Evolutionary conservation across 2,888 invertebrate genomes (phyloP).

Genomic region (Diadegma fenestrale): DNA sequence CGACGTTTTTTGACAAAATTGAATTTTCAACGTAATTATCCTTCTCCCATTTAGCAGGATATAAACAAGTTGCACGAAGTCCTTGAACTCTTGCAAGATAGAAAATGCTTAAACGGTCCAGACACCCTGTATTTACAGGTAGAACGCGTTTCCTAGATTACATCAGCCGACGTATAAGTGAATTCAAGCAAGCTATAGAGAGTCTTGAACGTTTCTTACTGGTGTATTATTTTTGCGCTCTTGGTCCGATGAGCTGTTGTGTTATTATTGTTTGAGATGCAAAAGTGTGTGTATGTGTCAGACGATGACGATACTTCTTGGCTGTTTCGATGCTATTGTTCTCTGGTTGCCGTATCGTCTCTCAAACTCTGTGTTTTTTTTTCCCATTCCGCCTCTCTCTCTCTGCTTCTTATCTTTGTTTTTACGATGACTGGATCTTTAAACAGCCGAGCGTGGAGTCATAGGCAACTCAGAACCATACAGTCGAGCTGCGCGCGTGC

Average conservation of each 20-base stretch:
- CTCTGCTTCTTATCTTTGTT: constrained; percentile 21
- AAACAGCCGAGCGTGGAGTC: constrained; percentile 41
- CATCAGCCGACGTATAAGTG: constrained; percentile 51
- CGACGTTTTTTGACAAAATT: no score
- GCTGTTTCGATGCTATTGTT: constrained; percentile 62
- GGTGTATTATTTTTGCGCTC: constrained; percentile 25
- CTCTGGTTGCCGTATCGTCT: constrained; percentile 38
- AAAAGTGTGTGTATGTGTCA: not conserved
- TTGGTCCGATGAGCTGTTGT: constrained; percentile 36
- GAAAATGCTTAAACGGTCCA: not conserved
- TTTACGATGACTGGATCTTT: constrained; percentile 62
- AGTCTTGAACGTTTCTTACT: constrained; percentile 31
- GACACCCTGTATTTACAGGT: constrained; percentile 27
- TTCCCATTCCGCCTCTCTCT: constrained; percentile 2
- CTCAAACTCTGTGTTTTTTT: not conserved
- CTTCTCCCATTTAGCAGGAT: not conserved
- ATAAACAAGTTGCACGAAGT: not conserved
- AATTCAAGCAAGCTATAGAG: constrained; percentile 24
- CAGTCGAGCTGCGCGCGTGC: constrained; percentile 21
- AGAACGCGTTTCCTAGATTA: constrained; percentile 16
- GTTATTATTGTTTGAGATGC: constrained; percentile 29
- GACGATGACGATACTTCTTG: constrained; percentile 35
- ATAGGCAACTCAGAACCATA: constrained; percentile 15
- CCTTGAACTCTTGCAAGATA: constrained; percentile 5
- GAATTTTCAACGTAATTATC: not conserved